phyloP scores from a whole-genome alignment of 2,888 invertebrate genomes.

The Palloptera scutellata region DNA sequence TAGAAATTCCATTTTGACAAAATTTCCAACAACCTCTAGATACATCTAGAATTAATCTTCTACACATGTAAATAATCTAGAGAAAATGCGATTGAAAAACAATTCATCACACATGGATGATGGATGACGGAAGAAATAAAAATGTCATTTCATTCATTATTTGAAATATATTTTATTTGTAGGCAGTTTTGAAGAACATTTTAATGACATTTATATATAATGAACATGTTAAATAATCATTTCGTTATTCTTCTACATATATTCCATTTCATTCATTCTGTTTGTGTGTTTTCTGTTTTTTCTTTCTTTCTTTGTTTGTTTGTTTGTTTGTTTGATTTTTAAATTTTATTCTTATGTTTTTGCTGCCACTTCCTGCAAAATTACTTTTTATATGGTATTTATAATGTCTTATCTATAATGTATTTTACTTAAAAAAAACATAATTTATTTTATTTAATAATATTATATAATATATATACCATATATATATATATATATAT shows the following conservation, averaged over 20 bases:
- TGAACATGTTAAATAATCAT: slow-evolving; percentile 55
- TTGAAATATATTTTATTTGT: slow-evolving; percentile 64
- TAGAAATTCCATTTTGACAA: too few relatives aligned
- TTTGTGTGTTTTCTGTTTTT: too few relatives aligned
- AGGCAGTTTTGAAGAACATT: slow-evolving; percentile 65
- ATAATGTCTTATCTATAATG: slow-evolving; percentile 25
- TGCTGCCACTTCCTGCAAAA: slow-evolving; percentile 25
- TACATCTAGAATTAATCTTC: too few relatives aligned
- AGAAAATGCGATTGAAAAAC: too few relatives aligned
- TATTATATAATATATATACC: slow-evolving; percentile 41
- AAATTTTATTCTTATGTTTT: slow-evolving; percentile 40
- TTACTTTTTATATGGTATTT: slow-evolving; percentile 33
- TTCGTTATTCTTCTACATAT: slow-evolving; percentile 51
- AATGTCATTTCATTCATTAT: slow-evolving; percentile 27
- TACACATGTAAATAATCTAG: too few relatives aligned
- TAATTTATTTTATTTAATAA: slow-evolving; percentile 42
- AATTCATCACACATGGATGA: too few relatives aligned
- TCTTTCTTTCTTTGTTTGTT: slow-evolving; percentile 43
- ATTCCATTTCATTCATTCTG: too few relatives aligned
- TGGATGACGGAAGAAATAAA: too few relatives aligned
- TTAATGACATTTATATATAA: slow-evolving; percentile 64
- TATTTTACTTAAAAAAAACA: slow-evolving; percentile 42
- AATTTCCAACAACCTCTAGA: too few relatives aligned
- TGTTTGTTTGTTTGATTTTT: slow-evolving; percentile 44
- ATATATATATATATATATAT: slow-evolving; percentile 35